Evolutionary conservation across 2,797 vertebrate genomes (phyloP).

Genomic region (Enteromius mattozi): DNA sequence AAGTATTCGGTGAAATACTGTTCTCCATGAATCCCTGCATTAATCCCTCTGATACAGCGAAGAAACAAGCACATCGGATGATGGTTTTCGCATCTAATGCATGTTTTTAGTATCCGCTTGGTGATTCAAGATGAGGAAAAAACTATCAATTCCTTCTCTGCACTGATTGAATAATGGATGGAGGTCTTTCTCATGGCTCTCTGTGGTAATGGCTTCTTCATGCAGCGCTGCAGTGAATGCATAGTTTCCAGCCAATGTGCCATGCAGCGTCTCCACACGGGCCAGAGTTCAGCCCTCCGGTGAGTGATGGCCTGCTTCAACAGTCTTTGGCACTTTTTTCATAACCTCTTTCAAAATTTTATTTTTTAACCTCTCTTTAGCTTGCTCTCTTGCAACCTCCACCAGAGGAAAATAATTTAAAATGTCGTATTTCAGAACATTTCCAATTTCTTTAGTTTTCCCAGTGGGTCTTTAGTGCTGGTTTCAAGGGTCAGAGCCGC

Average conservation of each 20-base stretch:
- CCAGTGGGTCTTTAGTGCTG: constrained; percentile 8
- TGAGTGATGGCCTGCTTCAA: constrained; percentile 41
- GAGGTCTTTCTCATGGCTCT: constrained; percentile 32
- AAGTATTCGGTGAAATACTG: not conserved
- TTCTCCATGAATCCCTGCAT: constrained; percentile 11
- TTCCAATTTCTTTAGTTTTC: constrained; percentile 54
- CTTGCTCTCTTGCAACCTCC: not conserved
- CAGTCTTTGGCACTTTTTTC: not conserved
- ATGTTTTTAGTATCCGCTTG: not conserved
- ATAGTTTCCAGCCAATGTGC: constrained; percentile 55
- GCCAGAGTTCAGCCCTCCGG: constrained; percentile 18
- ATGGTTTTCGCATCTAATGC: not conserved
- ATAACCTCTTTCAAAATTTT: not conserved
- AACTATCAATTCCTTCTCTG: not conserved
- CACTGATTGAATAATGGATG: constrained; percentile 47
- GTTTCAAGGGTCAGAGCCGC: not conserved
- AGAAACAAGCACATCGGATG: not conserved
- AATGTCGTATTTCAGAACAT: constrained; percentile 48
- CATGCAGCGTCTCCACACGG: constrained; percentile 51
- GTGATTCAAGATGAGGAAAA: not conserved
- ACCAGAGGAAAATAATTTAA: constrained; percentile 6
- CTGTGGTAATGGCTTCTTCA: constrained; percentile 49
- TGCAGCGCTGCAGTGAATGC: constrained; percentile 41
- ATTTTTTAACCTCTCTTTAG: constrained; percentile 31
- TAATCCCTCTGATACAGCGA: no score